Evolutionary conservation across 2,888 invertebrate genomes (phyloP).

Genomic region (Biston stratarius): DNA sequence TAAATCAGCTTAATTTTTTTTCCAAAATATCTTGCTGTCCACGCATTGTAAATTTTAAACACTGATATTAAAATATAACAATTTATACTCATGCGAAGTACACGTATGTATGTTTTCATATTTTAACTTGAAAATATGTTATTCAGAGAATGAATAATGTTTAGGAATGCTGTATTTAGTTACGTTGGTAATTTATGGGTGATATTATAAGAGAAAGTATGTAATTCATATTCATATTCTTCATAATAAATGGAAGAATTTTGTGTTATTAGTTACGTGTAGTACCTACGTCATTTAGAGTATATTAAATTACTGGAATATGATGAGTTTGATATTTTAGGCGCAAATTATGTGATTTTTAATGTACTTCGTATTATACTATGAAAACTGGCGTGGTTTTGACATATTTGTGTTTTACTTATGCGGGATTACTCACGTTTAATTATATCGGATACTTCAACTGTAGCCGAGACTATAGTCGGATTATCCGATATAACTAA

Average conservation of each 20-base stretch:
- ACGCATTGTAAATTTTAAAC: neutral
- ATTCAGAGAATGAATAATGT: slow-evolving; percentile 4
- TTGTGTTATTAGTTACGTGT: neutral
- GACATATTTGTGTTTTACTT: too few relatives aligned
- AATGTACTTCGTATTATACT: too few relatives aligned
- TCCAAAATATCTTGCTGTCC: too few relatives aligned
- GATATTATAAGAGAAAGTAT: slow-evolving; percentile 2
- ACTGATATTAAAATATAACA: neutral
- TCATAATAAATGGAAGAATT: neutral
- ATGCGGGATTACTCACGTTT: too few relatives aligned
- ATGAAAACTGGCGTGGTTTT: too few relatives aligned
- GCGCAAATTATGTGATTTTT: neutral
- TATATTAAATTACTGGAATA: neutral
- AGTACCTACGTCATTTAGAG: neutral
- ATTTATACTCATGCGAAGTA: neutral
- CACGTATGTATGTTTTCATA: neutral
- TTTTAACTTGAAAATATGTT: neutral
- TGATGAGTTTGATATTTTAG: neutral
- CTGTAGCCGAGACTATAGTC: too few relatives aligned
- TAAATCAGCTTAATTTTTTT: too few relatives aligned
- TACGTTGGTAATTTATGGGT: neutral
- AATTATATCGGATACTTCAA: too few relatives aligned
- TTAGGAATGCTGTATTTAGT: neutral
- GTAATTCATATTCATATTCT: slow-evolving; percentile 1
- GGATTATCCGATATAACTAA: too few relatives aligned